Evolutionary conservation across 1,140 invertebrate species (phyloP).

Genomic region (Aporrectodea caliginosa): DNA sequence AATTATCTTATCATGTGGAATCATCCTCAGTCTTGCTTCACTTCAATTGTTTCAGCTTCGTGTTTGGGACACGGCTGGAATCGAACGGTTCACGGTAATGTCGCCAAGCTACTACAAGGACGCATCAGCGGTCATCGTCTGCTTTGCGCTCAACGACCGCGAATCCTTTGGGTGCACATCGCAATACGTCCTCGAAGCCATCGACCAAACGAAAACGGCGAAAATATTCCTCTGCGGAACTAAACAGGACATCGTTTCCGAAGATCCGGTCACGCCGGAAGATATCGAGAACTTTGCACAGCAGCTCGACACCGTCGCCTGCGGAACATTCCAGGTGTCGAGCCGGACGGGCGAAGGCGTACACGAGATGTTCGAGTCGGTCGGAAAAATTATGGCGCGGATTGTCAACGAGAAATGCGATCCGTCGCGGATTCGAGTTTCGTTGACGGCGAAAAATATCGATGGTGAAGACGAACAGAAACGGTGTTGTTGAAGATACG

Average conservation of each 20-base stretch:
- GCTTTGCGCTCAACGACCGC: conserved; percentile 72
- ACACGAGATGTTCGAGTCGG: not conserved
- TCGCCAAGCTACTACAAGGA: conserved; percentile 91
- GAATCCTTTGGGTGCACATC: conserved; percentile 84
- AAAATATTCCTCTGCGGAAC: conserved; percentile 90
- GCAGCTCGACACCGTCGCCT: not conserved
- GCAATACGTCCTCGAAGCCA: conserved; percentile 83
- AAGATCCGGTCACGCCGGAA: not conserved
- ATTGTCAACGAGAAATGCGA: not conserved
- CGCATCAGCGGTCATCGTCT: conserved; percentile 82
- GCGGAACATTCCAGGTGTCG: not conserved
- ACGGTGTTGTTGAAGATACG: not conserved
- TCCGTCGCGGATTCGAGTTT: not conserved
- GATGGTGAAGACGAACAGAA: not conserved
- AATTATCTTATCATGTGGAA: too few relatives aligned
- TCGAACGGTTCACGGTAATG: conserved; percentile 88
- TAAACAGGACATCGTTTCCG: conserved; percentile 68
- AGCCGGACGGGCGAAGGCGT: not conserved
- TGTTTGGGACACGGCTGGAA: conserved; percentile 88
- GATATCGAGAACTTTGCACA: not conserved
- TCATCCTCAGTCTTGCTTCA: too few relatives aligned
- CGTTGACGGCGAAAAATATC: not conserved
- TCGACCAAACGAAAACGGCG: conserved; percentile 85
- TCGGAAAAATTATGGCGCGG: not conserved
- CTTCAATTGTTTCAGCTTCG: conserved; percentile 78